Conservation (phyloP, 1,140 invertebrate species). For the Cydia fagiglandana region DNA sequence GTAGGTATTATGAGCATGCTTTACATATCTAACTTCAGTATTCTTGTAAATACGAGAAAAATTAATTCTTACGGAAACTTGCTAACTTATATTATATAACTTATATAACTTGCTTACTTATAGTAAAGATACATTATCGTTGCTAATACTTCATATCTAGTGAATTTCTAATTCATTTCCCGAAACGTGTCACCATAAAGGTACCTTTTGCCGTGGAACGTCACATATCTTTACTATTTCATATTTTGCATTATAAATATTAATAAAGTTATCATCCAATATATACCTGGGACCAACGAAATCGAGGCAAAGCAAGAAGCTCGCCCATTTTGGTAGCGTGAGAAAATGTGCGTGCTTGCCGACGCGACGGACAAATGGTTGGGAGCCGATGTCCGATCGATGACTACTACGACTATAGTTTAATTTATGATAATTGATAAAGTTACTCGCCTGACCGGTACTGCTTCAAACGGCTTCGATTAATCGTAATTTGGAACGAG, state of each 20-base stretch:
- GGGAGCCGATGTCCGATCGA: conserved; percentile 14
- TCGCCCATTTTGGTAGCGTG: conserved; percentile 31
- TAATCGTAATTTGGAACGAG: conserved; percentile 41
- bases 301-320: conserved; percentile 38
- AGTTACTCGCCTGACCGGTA: conserved; percentile 34
- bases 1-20: background rate
- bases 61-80: background rate
- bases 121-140: no score
- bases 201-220: no score
- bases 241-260: no score
- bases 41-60: conserved; percentile 3
- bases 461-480: conserved; percentile 46
- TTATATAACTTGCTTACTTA: no score
- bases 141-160: no score
- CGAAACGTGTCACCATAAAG: no score
- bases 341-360: conserved; percentile 30
- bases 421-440: conserved; percentile 42
- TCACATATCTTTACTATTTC: no score
- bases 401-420: conserved; percentile 38
- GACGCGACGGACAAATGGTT: conserved; percentile 2
- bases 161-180: no score
- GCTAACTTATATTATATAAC: no score
- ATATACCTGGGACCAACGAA: conserved; percentile 42
- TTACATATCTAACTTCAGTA: conserved; percentile 1
- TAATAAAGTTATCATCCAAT: conserved; percentile 25